Evolutionary conservation across 2,888 invertebrate genomes (phyloP).

Genomic region (Lucinisca nassula): DNA sequence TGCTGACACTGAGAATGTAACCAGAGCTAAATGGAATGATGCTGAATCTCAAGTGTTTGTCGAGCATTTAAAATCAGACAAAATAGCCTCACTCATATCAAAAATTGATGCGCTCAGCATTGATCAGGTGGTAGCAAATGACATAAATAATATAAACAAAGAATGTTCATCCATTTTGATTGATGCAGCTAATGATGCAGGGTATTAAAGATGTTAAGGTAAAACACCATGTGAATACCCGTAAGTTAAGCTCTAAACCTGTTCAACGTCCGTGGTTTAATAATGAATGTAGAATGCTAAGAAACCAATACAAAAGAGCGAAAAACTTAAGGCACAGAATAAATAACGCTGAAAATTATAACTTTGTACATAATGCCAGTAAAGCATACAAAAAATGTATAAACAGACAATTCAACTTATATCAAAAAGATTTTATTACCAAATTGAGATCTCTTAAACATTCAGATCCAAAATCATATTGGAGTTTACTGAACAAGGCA

Average conservation of each 20-base stretch:
- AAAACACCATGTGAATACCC: background rate
- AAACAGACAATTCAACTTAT: background rate
- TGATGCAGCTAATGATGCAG: background rate
- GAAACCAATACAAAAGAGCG: background rate
- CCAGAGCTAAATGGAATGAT: background rate
- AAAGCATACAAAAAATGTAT: background rate
- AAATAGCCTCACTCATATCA: background rate
- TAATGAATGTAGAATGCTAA: background rate
- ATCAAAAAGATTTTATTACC: background rate
- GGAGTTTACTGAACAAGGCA: background rate
- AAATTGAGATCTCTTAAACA: background rate
- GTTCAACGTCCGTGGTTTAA: background rate
- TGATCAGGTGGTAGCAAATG: background rate
- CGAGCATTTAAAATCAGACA: background rate
- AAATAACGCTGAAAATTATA: background rate
- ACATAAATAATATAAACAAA: background rate
- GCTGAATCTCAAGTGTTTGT: background rate
- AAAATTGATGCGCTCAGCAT: background rate
- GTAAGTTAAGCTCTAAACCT: background rate
- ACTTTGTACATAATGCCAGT: background rate
- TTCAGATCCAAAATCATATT: background rate
- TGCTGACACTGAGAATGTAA: background rate
- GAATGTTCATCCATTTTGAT: background rate
- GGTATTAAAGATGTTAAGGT: background rate
- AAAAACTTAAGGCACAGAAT: background rate